These are phyloP conservation scores for Protosalanx chinensis DNA, from an alignment of 2,797 vertebrate genomes.

Conservation along the genomic window DNA sequence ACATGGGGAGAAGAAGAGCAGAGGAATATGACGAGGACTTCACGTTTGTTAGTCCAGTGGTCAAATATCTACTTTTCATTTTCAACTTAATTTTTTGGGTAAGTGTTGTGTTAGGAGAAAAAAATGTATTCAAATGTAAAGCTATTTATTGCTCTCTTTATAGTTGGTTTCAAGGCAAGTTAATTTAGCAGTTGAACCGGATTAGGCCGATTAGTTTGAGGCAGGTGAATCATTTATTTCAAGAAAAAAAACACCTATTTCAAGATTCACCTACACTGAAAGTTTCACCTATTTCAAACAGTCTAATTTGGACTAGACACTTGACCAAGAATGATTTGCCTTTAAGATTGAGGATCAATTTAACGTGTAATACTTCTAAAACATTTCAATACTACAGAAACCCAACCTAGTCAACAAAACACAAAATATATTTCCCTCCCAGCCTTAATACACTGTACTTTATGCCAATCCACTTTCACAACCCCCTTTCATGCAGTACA, in stretches of 20 bases:
- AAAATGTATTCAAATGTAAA: neutral
- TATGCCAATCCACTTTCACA: conserved; percentile 28
- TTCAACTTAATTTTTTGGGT: conserved; percentile 93
- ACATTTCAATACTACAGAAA: conserved; percentile 11
- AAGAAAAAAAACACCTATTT: neutral
- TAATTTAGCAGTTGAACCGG: too few relatives aligned
- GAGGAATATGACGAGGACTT: conserved; percentile 63
- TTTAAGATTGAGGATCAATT: neutral
- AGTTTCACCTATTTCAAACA: neutral
- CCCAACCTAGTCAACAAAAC: conserved; percentile 12
- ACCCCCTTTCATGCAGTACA: conserved; percentile 24
- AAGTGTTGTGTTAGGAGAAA: conserved; percentile 56
- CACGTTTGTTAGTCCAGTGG: conserved; percentile 79
- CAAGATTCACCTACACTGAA: neutral
- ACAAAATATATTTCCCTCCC: conserved; percentile 18
- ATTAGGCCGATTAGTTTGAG: too few relatives aligned
- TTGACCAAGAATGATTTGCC: neutral
- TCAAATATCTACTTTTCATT: conserved; percentile 88
- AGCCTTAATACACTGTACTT: conserved; percentile 21
- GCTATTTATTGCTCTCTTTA: neutral
- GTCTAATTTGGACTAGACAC: neutral
- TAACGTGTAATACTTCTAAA: neutral
- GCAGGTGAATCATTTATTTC: neutral
- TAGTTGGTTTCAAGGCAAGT: neutral
- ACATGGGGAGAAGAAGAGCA: conserved; percentile 63